A percentile compares a stretch with the other conserved stretches of the same genome.
phyloP scores from a whole-genome alignment of 1,140 invertebrate species.

The Drosophila saltans region DNA sequence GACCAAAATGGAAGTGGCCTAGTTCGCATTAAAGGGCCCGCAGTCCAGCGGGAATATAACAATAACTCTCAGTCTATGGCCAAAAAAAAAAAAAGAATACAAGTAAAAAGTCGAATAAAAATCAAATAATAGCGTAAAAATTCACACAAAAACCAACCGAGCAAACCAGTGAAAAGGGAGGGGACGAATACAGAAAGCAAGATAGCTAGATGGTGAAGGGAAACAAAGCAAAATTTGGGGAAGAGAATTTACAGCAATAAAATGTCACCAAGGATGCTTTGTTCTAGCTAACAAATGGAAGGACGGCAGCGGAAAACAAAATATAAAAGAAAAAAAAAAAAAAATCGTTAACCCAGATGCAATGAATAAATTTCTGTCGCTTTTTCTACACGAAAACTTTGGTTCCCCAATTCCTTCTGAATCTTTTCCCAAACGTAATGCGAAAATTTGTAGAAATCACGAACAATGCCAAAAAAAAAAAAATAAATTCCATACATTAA shows the following conservation, averaged over 20 bases:
- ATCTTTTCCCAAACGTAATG: background rate
- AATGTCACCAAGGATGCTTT: constrained; percentile 50
- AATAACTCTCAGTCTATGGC: constrained; percentile 64
- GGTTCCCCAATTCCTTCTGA: no score
- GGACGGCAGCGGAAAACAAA: no score
- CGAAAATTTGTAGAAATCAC: constrained; percentile 16
- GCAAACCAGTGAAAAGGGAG: constrained; percentile 15
- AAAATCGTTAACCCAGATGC: constrained; percentile 64
- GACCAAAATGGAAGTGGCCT: constrained; percentile 48
- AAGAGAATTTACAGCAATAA: constrained; percentile 36
- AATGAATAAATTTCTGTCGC: constrained; percentile 54
- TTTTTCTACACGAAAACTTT: constrained; percentile 32
- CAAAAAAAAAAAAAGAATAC: background rate
- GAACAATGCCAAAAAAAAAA: background rate
- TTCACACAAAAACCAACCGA: constrained; percentile 31
- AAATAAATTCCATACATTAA: background rate
- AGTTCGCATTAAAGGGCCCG: constrained; percentile 64
- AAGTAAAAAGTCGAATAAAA: constrained; percentile 65
- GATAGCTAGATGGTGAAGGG: background rate
- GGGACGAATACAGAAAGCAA: background rate
- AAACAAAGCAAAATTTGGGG: background rate
- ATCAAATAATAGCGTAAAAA: constrained; percentile 75
- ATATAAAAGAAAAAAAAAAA: constrained; percentile 11
- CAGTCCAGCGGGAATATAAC: constrained; percentile 53
- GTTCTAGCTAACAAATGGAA: constrained; percentile 19